A percentile compares a stretch with the other conserved stretches of the same genome.
These are phyloP conservation scores for Marmota monax DNA, from an alignment of 2,113 vertebrate genomes.

Conservation along the genomic window DNA sequence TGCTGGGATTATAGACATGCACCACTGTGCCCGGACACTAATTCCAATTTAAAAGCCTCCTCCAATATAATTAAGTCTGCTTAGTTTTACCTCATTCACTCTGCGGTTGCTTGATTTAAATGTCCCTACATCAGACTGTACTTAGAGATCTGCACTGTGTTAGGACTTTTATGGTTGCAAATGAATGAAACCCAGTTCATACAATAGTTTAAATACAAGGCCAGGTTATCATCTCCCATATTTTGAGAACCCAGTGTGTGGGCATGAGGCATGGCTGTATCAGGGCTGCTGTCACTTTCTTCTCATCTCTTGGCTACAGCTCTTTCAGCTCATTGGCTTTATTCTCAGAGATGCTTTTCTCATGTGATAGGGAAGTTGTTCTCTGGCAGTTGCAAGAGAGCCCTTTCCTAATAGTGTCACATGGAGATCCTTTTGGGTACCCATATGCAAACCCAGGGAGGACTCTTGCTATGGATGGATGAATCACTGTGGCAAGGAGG, in stretches of 20 bases:
- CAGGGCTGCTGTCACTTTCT: neutral
- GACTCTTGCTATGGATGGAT: neutral
- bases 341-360: neutral
- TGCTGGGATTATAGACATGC: too few relatives aligned
- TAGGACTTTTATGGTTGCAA: neutral
- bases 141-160: neutral
- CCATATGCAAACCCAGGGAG: neutral
- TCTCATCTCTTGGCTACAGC: neutral
- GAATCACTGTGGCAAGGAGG: neutral
- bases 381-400: neutral
- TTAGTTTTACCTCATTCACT: neutral
- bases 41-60: neutral
- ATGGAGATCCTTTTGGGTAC: neutral
- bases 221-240: neutral
- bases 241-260: neutral
- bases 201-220: neutral
- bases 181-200: neutral
- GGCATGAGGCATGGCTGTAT: neutral
- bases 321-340: neutral
- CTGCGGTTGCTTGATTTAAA: neutral
- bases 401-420: neutral
- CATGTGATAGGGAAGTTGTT: neutral
- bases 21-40: too few relatives aligned
- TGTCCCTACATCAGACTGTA: neutral
- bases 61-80: neutral